phyloP scores from a whole-genome alignment of 1,140 invertebrate genomes.

The Drosophila hydei region DNA sequence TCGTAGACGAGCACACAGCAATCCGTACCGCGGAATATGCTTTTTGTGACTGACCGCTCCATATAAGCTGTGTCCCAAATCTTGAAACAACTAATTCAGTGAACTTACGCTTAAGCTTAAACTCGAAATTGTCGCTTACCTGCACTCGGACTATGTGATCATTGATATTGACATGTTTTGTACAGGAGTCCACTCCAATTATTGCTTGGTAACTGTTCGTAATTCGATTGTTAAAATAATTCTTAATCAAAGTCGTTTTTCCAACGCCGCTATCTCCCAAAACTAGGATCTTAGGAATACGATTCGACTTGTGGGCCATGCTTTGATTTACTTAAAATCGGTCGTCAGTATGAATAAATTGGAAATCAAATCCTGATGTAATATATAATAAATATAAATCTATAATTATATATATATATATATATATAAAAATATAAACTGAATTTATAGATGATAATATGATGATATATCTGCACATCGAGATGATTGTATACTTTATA shows the following conservation, averaged over 20 bases:
- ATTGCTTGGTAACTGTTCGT: conserved; percentile 99
- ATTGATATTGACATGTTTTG: conserved; percentile 99
- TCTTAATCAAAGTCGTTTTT: conserved; percentile 99
- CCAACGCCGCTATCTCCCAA: conserved; percentile 99
- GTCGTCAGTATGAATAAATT: too few species aligned
- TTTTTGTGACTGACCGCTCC: conserved; percentile 97
- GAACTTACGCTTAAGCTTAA: neutral
- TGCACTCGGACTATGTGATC: conserved; percentile 99
- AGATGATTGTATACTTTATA: too few species aligned
- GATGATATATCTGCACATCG: too few species aligned
- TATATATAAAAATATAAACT: too few species aligned
- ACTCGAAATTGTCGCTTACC: conserved; percentile 85
- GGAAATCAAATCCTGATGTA: too few species aligned
- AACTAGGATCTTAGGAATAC: conserved; percentile 94
- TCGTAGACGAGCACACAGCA: conserved; percentile 99
- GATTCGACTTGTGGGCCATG: too few species aligned
- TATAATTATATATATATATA: too few species aligned
- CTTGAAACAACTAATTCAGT: conserved; percentile 84
- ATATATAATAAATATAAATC: too few species aligned
- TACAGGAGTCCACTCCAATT: conserved; percentile 99
- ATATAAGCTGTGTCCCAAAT: conserved; percentile 99
- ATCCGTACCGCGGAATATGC: conserved; percentile 99
- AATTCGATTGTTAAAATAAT: conserved; percentile 99
- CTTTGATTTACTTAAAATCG: too few species aligned
- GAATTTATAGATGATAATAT: too few species aligned